These are phyloP conservation scores for Chiridota heheva DNA, from an alignment of 35 echinoderm and acorn worm species.

Conservation along the genomic window DNA sequence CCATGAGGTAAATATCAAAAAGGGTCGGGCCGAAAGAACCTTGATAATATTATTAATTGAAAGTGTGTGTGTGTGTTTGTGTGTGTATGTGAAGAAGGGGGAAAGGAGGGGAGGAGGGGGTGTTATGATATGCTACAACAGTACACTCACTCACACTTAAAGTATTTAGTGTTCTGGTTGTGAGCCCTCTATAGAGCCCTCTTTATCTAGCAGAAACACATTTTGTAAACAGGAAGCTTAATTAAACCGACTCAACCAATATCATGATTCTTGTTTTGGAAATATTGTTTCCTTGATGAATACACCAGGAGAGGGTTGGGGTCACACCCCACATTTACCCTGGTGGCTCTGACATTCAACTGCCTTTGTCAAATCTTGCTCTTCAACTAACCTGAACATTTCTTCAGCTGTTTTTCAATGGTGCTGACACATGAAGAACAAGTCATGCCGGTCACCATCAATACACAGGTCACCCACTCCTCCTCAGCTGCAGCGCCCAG, in stretches of 20 bases:
- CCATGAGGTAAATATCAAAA: too few relatives aligned
- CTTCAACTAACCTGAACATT: slow-evolving; percentile 68
- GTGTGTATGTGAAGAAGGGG: too few relatives aligned
- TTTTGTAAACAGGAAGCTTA: background rate
- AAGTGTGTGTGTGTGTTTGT: too few relatives aligned
- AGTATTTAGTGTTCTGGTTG: too few relatives aligned
- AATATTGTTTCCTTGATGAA: background rate
- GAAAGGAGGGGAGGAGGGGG: too few relatives aligned
- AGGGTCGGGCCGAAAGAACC: too few relatives aligned
- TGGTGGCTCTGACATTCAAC: background rate
- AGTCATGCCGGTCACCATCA: slow-evolving; percentile 85
- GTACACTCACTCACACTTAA: too few relatives aligned
- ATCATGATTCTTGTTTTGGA: background rate
- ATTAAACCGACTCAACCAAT: background rate
- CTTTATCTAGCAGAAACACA: too few relatives aligned
- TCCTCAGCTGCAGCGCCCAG: too few relatives aligned
- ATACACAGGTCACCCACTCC: slow-evolving; percentile 29
- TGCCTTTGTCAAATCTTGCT: background rate
- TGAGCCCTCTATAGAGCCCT: too few relatives aligned
- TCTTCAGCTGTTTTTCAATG: slow-evolving; percentile 83
- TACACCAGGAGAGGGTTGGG: background rate
- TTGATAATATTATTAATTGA: too few relatives aligned
- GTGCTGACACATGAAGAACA: slow-evolving; percentile 94
- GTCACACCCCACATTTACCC: background rate
- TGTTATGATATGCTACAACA: too few relatives aligned